Conservation (phyloP, 2,888 invertebrate species). For the Escarpia spicata region DNA sequence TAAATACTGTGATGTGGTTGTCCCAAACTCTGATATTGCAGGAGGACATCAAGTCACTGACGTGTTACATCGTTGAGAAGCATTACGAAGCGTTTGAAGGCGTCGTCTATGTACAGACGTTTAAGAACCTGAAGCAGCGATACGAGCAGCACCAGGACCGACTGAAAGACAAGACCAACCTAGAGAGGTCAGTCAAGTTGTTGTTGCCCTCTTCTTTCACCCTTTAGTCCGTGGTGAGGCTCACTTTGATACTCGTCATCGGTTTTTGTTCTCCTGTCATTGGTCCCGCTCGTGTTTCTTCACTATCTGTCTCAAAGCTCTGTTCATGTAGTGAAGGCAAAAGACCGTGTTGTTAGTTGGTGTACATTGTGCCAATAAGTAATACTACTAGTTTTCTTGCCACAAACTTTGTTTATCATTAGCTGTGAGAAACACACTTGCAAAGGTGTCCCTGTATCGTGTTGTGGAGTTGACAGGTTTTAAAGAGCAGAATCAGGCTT, state of each 20-base stretch:
- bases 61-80: conserved; percentile 92
- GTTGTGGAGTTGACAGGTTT: no score
- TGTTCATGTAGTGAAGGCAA: no score
- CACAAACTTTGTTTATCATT: no score
- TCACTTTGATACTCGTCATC: no score
- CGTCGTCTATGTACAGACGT: conserved; percentile 97
- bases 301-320: no score
- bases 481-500: no score
- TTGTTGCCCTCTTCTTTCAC: not conserved
- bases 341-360: no score
- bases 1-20: not conserved
- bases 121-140: conserved; percentile 82
- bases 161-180: conserved; percentile 58
- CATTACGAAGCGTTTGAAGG: conserved; percentile 91
- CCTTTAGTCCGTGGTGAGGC: not conserved
- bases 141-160: conserved; percentile 63
- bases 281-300: no score
- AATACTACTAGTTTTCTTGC: no score
- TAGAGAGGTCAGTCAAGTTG: conserved; percentile 73
- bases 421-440: no score
- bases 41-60: conserved; percentile 69
- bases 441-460: no score
- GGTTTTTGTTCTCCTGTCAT: not conserved
- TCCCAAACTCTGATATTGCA: conserved; percentile 44
- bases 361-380: no score